These are phyloP conservation scores for Hesperophylax magnus DNA, from an alignment of 1,140 invertebrate genomes.

Conservation along the genomic window DNA sequence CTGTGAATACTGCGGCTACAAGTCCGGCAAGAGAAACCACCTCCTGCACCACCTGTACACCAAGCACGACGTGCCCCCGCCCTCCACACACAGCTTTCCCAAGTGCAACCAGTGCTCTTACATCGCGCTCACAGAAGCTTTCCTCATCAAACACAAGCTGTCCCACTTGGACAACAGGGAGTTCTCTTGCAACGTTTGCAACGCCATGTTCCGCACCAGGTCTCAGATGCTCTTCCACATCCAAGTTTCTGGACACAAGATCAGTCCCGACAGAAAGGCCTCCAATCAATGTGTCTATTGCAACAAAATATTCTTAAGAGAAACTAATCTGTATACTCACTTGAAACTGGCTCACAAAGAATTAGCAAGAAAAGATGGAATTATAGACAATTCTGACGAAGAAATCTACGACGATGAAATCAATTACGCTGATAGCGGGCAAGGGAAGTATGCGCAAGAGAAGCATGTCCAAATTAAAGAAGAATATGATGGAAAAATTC, in stretches of 20 bases:
- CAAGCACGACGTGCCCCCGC: slow-evolving; percentile 83
- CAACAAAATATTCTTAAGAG: slow-evolving; percentile 75
- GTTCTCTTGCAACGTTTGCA: slow-evolving; percentile 70
- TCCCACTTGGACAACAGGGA: slow-evolving; percentile 68
- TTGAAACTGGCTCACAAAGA: slow-evolving; percentile 75
- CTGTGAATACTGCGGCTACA: slow-evolving; percentile 88
- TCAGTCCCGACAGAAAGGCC: slow-evolving; percentile 65
- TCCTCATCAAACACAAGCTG: slow-evolving; percentile 77
- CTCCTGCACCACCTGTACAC: slow-evolving; percentile 86
- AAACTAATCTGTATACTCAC: slow-evolving; percentile 77
- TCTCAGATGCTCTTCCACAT: slow-evolving; percentile 70
- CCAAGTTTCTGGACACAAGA: slow-evolving; percentile 72
- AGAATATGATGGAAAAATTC: slow-evolving; percentile 66
- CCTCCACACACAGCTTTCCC: slow-evolving; percentile 78
- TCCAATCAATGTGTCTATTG: slow-evolving; percentile 79
- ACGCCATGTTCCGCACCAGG: slow-evolving; percentile 68
- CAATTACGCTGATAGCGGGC: slow-evolving; percentile 59
- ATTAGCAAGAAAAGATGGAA: slow-evolving; percentile 73
- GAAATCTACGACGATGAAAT: slow-evolving; percentile 60
- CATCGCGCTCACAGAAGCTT: slow-evolving; percentile 78
- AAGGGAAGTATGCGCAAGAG: slow-evolving; percentile 51
- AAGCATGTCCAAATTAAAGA: slow-evolving; percentile 64
- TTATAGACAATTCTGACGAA: slow-evolving; percentile 76
- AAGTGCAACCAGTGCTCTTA: slow-evolving; percentile 85
- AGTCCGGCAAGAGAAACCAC: slow-evolving; percentile 81